These are phyloP conservation scores for Melanotaenia pygmaea DNA, from an alignment of 2,797 vertebrate species.

Conservation along the genomic window DNA sequence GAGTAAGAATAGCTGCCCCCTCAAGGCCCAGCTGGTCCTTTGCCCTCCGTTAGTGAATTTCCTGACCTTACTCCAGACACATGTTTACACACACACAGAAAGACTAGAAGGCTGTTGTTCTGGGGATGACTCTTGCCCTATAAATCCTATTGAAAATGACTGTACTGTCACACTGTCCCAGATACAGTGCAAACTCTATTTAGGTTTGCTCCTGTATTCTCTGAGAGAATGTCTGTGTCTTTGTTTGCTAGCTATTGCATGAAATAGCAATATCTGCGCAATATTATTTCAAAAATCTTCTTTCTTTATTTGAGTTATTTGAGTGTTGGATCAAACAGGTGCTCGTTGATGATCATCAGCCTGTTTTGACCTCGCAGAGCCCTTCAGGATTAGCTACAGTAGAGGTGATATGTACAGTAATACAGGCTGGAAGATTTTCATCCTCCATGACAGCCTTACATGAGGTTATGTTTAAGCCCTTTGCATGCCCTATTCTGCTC, in stretches of 20 bases:
- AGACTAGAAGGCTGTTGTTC: slow-evolving; percentile 84
- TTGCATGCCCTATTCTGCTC: slow-evolving; percentile 70
- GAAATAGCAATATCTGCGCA: not conserved
- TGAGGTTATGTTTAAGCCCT: slow-evolving; percentile 74
- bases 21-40: slow-evolving; percentile 33
- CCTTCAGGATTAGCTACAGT: slow-evolving; percentile 62
- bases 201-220: slow-evolving; percentile 22
- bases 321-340: slow-evolving; percentile 24
- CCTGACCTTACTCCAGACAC: slow-evolving; percentile 55
- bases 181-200: slow-evolving; percentile 43
- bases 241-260: not conserved
- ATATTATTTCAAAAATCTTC: not conserved
- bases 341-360: slow-evolving; percentile 13
- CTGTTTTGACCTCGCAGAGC: slow-evolving; percentile 40
- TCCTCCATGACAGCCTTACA: slow-evolving; percentile 57
- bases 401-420: slow-evolving; percentile 62
- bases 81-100: slow-evolving; percentile 54
- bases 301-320: slow-evolving; percentile 7
- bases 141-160: slow-evolving; percentile 79
- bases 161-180: slow-evolving; percentile 65
- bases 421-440: slow-evolving; percentile 53
- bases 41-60: slow-evolving; percentile 39
- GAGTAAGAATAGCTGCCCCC: slow-evolving; percentile 7
- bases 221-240: slow-evolving; percentile 1
- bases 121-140: slow-evolving; percentile 70